Percentiles rank a stretch among this genome's conserved stretches.
Conservation (phyloP, 1,140 invertebrate genomes). For the Zaprionus ghesquierei region DNA sequence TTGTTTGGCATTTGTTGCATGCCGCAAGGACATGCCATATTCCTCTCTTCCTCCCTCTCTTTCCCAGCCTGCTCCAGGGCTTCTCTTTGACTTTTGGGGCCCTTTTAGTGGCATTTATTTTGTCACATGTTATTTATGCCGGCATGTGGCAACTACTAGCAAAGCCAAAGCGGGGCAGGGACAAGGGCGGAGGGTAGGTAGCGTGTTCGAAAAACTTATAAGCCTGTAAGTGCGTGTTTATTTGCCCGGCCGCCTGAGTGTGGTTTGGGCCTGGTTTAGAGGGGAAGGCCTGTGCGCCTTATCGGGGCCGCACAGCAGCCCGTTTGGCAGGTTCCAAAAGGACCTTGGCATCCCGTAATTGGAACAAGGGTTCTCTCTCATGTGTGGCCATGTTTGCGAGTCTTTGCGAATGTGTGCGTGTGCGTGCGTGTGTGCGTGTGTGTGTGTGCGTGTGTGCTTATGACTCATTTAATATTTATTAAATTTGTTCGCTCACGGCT, state of each 20-base stretch:
- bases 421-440: neutral
- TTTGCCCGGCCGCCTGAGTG: slow-evolving; percentile 43
- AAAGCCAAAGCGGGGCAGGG: neutral
- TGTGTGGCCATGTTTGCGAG: neutral
- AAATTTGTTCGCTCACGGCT: slow-evolving; percentile 66
- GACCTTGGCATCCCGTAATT: slow-evolving; percentile 54
- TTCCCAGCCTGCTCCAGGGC: neutral
- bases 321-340: slow-evolving; percentile 11
- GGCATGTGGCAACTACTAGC: slow-evolving; percentile 32
- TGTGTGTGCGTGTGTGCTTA: slow-evolving; percentile 47
- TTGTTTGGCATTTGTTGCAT: slow-evolving; percentile 74
- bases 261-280: slow-evolving; percentile 51
- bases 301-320: slow-evolving; percentile 59
- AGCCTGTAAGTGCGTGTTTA: slow-evolving; percentile 74
- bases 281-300: slow-evolving; percentile 68
- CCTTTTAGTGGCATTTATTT: slow-evolving; percentile 73
- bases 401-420: neutral
- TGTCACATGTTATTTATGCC: slow-evolving; percentile 67
- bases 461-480: slow-evolving; percentile 79
- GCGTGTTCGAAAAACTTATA: slow-evolving; percentile 37
- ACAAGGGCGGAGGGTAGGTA: neutral
- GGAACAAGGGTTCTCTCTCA: slow-evolving; percentile 58
- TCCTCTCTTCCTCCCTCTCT: neutral
- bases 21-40: slow-evolving; percentile 55
- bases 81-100: slow-evolving; percentile 48